These are phyloP conservation scores for Meloidogyne exigua DNA, from an alignment of 1,140 invertebrate species.

Conservation along the genomic window DNA sequence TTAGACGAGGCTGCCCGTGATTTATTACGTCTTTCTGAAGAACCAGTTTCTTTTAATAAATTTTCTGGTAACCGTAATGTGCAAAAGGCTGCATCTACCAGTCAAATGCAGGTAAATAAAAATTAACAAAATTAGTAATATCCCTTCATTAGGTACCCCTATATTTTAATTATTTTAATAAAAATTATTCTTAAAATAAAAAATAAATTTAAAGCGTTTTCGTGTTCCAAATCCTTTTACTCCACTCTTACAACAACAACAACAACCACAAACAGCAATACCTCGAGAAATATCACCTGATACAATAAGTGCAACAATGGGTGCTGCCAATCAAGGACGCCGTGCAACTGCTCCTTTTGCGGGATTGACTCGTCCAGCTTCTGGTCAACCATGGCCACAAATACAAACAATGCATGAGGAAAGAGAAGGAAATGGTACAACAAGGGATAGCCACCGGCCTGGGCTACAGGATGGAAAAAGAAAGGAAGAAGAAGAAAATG, in stretches of 20 bases:
- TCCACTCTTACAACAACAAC: background rate
- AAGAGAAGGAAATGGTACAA: background rate
- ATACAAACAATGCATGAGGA: background rate
- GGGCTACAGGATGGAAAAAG: background rate
- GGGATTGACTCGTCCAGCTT: constrained; percentile 2
- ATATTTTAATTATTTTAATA: too few species aligned
- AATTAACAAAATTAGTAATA: too few species aligned
- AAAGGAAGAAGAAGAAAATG: constrained; percentile 7
- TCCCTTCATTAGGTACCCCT: too few species aligned
- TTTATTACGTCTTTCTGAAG: constrained; percentile 40
- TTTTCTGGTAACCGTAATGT: constrained; percentile 32
- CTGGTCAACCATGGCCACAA: constrained; percentile 9
- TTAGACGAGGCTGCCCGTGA: constrained; percentile 48
- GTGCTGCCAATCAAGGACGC: constrained; percentile 7
- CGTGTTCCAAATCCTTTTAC: background rate
- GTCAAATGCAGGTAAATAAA: constrained; percentile 30
- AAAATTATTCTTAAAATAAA: background rate
- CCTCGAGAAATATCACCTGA: constrained; percentile 18
- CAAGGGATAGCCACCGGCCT: background rate
- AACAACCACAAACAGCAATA: background rate
- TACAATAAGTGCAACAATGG: constrained; percentile 11
- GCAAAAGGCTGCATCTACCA: constrained; percentile 47
- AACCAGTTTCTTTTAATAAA: constrained; percentile 36
- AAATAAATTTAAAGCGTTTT: constrained; percentile 10
- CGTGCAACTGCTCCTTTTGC: constrained; percentile 26